Base-by-base conservation (phyloP, 2,888 invertebrate genomes). In the Trissolcus japonicus region DNA sequence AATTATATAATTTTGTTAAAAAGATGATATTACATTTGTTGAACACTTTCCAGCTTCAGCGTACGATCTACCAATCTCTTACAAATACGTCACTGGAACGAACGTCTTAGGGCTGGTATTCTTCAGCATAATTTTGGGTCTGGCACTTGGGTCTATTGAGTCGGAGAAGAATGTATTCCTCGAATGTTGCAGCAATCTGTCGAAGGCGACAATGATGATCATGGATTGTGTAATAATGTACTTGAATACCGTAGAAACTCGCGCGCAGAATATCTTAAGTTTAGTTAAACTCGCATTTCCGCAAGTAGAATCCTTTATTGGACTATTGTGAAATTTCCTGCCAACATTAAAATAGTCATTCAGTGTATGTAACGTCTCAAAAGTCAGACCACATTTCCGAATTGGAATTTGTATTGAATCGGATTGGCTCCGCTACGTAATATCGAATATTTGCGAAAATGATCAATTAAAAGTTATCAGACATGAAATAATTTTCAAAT, bases 181-280 rank as follows among this genome's bases (percentile, higher is more conserved):
- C 80, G 91, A 94, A 71, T 95, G 98, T 90, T 98, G 98, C 90
- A 92, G 93, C 75, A 90, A 94, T 1, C 89, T 98, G 17, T 95
- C 96, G 29, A 96, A 97, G 85, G 95, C 96, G 25, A 96, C 96
- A 93, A 98, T 98, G 97, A 94, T 94, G 66, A 95, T 99, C 81
- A 98, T 72, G 66, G 68, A 79, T 65, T 68, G 50, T 71, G 67
- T 74, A 67, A 74, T 79, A 66, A 73, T 76, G 72, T 69, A 76
- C 62, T 62, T 74, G 21, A 76, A 61, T 62, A 69, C 57, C 74
- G 59, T 66, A 71, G 46, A 62, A 50, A 9, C 60, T 51, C 71
- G 56, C 21, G 41, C 50, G 19, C 41, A 43, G 54, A 63, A 60
- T 68, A 61, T 59, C 41, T 59, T 50, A 61, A 56, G 53, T 43